Evolutionary conservation across 2,113 vertebrate species (phyloP), one percentile per base, ranked within the genome.

Genomic region (Atlantisia rogersi): DNA sequence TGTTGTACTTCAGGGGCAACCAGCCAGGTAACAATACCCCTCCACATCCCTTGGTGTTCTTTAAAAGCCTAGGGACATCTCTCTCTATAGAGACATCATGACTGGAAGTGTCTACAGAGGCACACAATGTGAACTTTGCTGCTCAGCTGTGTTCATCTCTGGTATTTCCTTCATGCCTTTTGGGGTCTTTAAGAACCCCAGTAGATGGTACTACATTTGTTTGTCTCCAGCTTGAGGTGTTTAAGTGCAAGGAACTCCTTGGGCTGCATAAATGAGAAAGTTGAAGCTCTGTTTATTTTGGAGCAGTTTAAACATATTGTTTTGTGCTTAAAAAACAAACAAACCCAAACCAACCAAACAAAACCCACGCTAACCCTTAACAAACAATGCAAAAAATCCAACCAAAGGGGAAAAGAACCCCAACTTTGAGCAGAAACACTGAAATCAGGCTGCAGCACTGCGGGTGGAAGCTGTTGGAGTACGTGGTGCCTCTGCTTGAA

Each of bases 401-500:
- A 28, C 8, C 2, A 6, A 53, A 53, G 14, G 9, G 16, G 37
- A 6, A 6, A 20, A 46, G 18, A 39, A 20, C 3, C 12, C 25
- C 8, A 69, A 8, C 42, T 31, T 83, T 10, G 18, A 80, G 67
- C n/a, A 91, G 59, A 21, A 77, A 8, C n/a, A 14, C 2, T 16
- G 24, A 28, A 6, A 11, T 31, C 44, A 31, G 35, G 3, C 64
- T 35, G 44, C 64, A 81, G 64, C 64, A 19, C 26, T 52, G 69
- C 29, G 12, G 20, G 9, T n/a, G 5, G 7, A 42, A 40, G 40
- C 60, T 40, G 59, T 17, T 53, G 65, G 60, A 60, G 42, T 3
- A 22, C 39, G 7, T 1, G 0, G 22, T n/a, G 53, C 56, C 32
- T 39, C 62, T 62, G 35, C 0, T 1, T n/a, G 24, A 50, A 11